Evolutionary conservation across 2,797 vertebrate genomes (phyloP).

Genomic region (Amazonetta brasiliensis): DNA sequence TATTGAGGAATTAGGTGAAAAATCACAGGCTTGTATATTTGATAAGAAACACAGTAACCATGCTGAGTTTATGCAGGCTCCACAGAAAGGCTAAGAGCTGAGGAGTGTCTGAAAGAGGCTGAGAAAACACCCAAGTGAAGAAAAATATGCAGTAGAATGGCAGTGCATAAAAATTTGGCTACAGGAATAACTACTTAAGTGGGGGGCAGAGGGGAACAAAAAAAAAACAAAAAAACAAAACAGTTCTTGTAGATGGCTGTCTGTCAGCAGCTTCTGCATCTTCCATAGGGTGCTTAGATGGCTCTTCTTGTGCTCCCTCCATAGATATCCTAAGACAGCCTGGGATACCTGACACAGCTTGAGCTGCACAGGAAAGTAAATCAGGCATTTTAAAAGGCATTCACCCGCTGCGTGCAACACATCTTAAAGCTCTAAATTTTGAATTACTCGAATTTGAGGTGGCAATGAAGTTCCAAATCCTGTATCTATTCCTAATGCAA

Average conservation of each 20-base stretch:
- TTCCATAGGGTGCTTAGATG: neutral
- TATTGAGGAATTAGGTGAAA: neutral
- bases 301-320: neutral
- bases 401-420: neutral
- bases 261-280: neutral
- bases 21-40: neutral
- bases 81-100: neutral
- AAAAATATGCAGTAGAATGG: neutral
- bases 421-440: neutral
- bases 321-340: neutral
- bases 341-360: neutral
- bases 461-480: neutral
- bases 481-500: neutral
- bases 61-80: neutral
- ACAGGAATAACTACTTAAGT: neutral
- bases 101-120: neutral
- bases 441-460: neutral
- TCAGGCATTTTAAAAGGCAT: neutral
- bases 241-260: neutral
- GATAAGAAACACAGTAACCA: neutral
- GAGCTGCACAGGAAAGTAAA: neutral
- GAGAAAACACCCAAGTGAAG: neutral
- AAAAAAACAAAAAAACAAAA: too few relatives aligned
- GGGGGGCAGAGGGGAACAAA: too few relatives aligned
- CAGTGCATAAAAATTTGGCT: neutral